phyloP scores from a whole-genome alignment of 2,888 invertebrate species.

The Eurytoma adleriae region DNA sequence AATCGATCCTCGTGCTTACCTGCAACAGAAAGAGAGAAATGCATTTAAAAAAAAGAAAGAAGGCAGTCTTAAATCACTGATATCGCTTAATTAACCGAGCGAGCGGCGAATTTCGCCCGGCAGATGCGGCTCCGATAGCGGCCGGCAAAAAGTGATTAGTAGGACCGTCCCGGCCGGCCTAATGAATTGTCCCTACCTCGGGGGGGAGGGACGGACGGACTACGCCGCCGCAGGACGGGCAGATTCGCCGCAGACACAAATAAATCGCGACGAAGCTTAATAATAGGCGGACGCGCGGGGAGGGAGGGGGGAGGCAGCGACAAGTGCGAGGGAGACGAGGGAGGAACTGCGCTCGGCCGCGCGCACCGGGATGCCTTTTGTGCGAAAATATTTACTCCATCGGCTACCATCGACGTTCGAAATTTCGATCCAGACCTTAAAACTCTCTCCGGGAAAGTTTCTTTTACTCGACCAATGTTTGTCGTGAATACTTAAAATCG shows the following conservation, averaged over 20 bases:
- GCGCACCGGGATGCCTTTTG: background rate
- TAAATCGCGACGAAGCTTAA: slow-evolving; percentile 75
- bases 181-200: slow-evolving; percentile 39
- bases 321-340: slow-evolving; percentile 24
- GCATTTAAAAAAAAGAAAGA: slow-evolving; percentile 24
- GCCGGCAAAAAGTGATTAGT: slow-evolving; percentile 53
- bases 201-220: background rate
- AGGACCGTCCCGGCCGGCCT: slow-evolving; percentile 9
- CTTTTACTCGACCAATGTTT: no score
- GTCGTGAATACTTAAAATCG: no score
- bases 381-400: no score
- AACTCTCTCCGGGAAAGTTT: no score
- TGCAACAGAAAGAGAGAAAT: slow-evolving; percentile 56
- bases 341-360: background rate
- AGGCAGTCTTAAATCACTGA: slow-evolving; percentile 30
- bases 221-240: background rate
- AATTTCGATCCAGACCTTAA: no score
- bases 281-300: slow-evolving; percentile 70
- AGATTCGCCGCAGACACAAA: slow-evolving; percentile 72
- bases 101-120: background rate
- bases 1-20: slow-evolving; percentile 54
- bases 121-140: slow-evolving; percentile 6
- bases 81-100: slow-evolving; percentile 45
- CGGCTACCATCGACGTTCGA: no score
- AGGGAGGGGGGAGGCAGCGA: slow-evolving; percentile 47